Percentiles rank a stretch among this genome's conserved stretches.
These are phyloP conservation scores for Euura lappo DNA, from an alignment of 1,140 invertebrate genomes.

Conservation along the genomic window DNA sequence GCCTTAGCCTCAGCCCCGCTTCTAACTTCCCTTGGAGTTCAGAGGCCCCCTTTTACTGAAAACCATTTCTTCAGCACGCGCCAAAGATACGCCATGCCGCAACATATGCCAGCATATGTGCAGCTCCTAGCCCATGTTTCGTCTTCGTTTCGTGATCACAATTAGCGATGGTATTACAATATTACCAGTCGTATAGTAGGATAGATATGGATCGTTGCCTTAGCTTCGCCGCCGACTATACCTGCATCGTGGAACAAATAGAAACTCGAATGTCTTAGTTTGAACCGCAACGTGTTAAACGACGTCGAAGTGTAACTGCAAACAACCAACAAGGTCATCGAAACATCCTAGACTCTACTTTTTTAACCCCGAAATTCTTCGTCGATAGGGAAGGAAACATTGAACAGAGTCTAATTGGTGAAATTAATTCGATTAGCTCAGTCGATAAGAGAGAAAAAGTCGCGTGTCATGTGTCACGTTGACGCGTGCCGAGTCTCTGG, in stretches of 20 bases:
- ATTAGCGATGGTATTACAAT: neutral
- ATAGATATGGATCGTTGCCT: no score
- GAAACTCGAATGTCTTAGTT: no score
- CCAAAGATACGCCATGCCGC: neutral
- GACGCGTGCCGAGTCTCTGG: neutral
- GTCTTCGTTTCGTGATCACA: neutral
- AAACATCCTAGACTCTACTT: no score
- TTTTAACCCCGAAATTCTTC: no score
- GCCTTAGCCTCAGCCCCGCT: neutral
- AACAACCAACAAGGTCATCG: no score
- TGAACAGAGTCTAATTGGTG: no score
- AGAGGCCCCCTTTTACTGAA: neutral
- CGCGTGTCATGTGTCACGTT: neutral
- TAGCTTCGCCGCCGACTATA: no score
- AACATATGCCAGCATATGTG: slow-evolving; percentile 5
- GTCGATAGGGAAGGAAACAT: no score
- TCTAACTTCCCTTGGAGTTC: neutral
- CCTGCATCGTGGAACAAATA: no score
- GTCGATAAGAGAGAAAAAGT: neutral
- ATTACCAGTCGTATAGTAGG: no score
- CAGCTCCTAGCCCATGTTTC: neutral
- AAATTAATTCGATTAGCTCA: neutral
- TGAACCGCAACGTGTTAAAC: no score
- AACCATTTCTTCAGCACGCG: neutral
- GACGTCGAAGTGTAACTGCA: no score